These are phyloP conservation scores for Steatornis caripensis DNA, from an alignment of 2,113 vertebrate species.

Conservation along the genomic window DNA sequence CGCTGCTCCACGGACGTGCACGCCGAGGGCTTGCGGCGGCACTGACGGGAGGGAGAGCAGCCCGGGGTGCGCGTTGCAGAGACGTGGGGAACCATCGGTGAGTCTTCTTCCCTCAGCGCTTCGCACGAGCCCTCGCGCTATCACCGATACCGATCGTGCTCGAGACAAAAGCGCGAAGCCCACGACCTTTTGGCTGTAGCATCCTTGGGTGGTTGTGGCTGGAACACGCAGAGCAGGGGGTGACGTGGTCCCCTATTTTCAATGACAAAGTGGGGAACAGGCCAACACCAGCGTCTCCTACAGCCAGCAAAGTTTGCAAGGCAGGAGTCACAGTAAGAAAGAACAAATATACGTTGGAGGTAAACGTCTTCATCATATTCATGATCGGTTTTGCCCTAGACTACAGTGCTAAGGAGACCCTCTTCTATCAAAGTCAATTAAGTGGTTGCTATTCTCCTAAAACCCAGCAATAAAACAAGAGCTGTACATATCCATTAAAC, in stretches of 20 bases:
- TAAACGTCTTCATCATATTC: constrained; percentile 14
- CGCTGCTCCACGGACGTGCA: neutral
- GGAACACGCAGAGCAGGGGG: neutral
- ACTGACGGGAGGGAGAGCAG: neutral
- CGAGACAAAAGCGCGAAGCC: neutral
- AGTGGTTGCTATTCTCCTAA: neutral
- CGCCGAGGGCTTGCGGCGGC: accelerated
- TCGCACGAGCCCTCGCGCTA: neutral
- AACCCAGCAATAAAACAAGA: constrained; percentile 12
- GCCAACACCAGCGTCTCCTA: neutral
- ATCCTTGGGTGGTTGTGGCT: accelerated
- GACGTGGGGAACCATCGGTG: accelerated
- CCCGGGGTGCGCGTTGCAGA: accelerated
- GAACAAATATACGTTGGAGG: neutral
- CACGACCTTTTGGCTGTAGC: accelerated
- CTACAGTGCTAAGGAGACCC: neutral
- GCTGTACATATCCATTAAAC: constrained; percentile 40
- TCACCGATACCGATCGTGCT: accelerated
- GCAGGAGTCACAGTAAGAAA: neutral
- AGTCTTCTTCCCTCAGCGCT: neutral
- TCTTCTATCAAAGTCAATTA: constrained; percentile 59
- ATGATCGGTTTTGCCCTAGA: neutral
- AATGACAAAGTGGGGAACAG: accelerated
- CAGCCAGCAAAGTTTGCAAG: neutral
- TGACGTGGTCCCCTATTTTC: neutral